Conservation (phyloP, 1,140 invertebrate species). For the Episyrphus balteatus region DNA sequence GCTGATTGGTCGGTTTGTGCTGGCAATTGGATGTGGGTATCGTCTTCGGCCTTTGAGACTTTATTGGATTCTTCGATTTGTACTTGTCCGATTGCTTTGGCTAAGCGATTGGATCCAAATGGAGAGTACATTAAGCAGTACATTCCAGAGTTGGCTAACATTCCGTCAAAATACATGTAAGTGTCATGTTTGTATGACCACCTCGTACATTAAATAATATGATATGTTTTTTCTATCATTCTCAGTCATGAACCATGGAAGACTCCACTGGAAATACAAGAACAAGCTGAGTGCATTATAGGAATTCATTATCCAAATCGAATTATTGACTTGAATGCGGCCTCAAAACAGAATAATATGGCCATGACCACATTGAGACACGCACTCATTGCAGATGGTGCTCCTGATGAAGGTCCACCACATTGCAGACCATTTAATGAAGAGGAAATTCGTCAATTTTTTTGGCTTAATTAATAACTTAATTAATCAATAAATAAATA, state of each 20-base stretch:
- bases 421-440: conserved; percentile 52
- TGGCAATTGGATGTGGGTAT: conserved; percentile 75
- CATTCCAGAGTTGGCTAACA: conserved; percentile 52
- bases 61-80: conserved; percentile 52
- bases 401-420: conserved; percentile 38
- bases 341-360: conserved; percentile 44
- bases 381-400: conserved; percentile 30
- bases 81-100: conserved; percentile 52
- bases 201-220: too few species aligned
- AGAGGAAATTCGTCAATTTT: conserved; percentile 49
- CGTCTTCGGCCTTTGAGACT: conserved; percentile 58
- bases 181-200: conserved; percentile 12
- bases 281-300: conserved; percentile 53
- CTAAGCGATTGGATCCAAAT: conserved; percentile 55
- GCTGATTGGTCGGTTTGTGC: conserved; percentile 65
- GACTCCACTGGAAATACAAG: conserved; percentile 55
- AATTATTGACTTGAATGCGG: conserved; percentile 51
- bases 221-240: neutral
- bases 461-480: conserved; percentile 39
- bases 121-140: conserved; percentile 60
- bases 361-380: conserved; percentile 40
- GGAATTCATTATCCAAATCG: conserved; percentile 60
- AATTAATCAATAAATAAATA: too few species aligned
- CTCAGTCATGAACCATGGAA: conserved; percentile 60
- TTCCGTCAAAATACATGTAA: conserved; percentile 56